Evolutionary conservation across 1,140 invertebrate genomes (phyloP).

Genomic region (Zaprionus ghesquierei): DNA sequence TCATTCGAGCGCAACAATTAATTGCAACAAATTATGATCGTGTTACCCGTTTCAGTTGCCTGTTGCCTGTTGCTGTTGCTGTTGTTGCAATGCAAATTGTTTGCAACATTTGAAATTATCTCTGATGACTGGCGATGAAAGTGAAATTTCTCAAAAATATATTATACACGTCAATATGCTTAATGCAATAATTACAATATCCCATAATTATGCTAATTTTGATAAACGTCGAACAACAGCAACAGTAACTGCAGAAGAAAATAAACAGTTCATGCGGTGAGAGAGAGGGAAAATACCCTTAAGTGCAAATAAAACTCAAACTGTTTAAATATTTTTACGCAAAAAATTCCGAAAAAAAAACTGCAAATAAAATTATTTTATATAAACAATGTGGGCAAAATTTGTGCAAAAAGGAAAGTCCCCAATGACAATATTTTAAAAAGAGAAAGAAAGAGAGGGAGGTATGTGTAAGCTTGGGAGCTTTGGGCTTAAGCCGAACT

Average conservation of each 20-base stretch:
- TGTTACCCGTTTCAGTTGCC: too few species aligned
- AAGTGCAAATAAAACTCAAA: constrained; percentile 63
- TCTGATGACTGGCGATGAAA: constrained; percentile 29
- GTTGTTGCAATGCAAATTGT: constrained; percentile 36
- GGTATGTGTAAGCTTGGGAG: constrained; percentile 25
- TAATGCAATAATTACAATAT: constrained; percentile 36
- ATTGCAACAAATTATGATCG: constrained; percentile 37
- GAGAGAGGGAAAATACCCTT: constrained; percentile 26
- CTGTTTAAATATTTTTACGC: constrained; percentile 71
- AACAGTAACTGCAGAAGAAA: constrained; percentile 20
- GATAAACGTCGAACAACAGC: constrained; percentile 25
- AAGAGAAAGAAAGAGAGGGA: constrained; percentile 36
- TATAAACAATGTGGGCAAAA: constrained; percentile 45
- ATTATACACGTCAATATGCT: neutral
- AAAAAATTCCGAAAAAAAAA: constrained; percentile 22
- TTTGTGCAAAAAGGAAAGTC: constrained; percentile 62
- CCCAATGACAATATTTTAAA: constrained; percentile 40
- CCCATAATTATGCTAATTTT: constrained; percentile 47
- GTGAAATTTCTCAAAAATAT: constrained; percentile 36
- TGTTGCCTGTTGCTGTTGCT: constrained; percentile 44
- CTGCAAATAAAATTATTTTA: constrained; percentile 13
- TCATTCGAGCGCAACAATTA: constrained; percentile 76
- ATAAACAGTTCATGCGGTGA: constrained; percentile 25
- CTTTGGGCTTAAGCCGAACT: neutral
- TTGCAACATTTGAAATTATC: constrained; percentile 26